phyloP scores from a whole-genome alignment of 2,113 vertebrate species.

The Symphodus melops region DNA sequence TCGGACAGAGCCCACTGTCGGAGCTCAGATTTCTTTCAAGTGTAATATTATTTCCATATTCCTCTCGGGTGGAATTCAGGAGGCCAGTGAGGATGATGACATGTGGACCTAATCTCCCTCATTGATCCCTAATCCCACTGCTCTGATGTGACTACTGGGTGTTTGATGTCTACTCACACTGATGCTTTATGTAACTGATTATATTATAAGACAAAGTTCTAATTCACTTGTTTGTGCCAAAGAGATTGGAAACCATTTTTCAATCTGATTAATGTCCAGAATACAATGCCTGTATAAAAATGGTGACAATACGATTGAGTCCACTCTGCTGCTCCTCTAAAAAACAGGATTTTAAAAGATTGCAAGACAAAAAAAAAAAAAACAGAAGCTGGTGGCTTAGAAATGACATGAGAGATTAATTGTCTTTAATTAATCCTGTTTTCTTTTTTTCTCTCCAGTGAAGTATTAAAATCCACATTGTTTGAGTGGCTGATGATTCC shows the following conservation, averaged over 20 bases:
- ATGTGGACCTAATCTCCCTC: constrained; percentile 50
- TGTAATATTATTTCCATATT: constrained; percentile 45
- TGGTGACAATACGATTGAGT: background rate
- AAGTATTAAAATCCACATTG: constrained; percentile 26
- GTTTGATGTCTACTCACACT: constrained; percentile 43
- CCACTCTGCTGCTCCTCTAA: background rate
- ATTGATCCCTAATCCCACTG: constrained; percentile 32
- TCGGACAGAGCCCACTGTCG: constrained; percentile 24
- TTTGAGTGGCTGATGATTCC: constrained; percentile 7
- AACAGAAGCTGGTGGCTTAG: background rate
- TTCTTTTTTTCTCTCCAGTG: constrained; percentile 28
- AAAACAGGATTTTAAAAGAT: background rate
- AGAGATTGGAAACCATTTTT: background rate
- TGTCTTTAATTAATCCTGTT: background rate
- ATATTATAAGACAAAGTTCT: constrained; percentile 11
- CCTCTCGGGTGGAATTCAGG: constrained; percentile 45
- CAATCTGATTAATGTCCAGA: background rate
- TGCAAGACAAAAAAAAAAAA: background rate
- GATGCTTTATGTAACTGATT: background rate
- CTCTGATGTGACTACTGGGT: constrained; percentile 20
- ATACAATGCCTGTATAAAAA: background rate
- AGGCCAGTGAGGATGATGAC: constrained; percentile 17
- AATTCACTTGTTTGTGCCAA: background rate
- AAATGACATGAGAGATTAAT: background rate
- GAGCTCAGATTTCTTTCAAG: constrained; percentile 49